Evolutionary conservation across 1,140 invertebrate genomes (phyloP).

Genomic region (Bombus huntii): DNA sequence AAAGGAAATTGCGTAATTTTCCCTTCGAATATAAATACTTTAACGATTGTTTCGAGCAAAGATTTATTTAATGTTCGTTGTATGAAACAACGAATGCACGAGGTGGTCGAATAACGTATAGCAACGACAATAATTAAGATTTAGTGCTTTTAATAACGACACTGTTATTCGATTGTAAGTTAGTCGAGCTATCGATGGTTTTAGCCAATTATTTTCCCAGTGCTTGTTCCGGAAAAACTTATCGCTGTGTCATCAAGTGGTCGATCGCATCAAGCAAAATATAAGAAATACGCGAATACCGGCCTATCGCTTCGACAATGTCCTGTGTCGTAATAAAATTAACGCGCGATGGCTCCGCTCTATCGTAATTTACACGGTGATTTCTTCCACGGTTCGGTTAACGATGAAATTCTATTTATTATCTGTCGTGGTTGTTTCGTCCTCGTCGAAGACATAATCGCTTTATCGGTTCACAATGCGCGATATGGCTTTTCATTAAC

Average conservation of each 20-base stretch:
- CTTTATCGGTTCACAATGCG: not conserved
- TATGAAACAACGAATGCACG: not conserved
- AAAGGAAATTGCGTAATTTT: conserved; percentile 17
- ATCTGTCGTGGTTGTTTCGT: not conserved
- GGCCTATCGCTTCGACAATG: not conserved
- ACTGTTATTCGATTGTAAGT: not conserved
- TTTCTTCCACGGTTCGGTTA: not conserved
- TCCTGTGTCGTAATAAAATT: conserved; percentile 1
- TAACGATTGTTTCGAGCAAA: not conserved
- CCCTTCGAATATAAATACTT: not conserved
- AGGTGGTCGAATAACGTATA: too few relatives aligned
- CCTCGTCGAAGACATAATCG: not conserved
- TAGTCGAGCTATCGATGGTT: conserved; percentile 26
- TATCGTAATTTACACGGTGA: not conserved
- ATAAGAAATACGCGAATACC: conserved; percentile 6
- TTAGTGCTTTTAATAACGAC: not conserved
- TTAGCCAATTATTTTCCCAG: conserved; percentile 30
- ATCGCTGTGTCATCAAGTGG: not conserved
- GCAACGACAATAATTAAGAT: too few relatives aligned
- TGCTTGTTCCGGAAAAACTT: conserved; percentile 4
- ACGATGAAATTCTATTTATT: not conserved
- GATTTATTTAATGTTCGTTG: not conserved
- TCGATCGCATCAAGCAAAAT: not conserved
- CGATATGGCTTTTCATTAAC: not conserved
- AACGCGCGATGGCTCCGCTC: not conserved